Conservation (phyloP, 2,113 vertebrate species). For the Lates calcarifer region DNA sequence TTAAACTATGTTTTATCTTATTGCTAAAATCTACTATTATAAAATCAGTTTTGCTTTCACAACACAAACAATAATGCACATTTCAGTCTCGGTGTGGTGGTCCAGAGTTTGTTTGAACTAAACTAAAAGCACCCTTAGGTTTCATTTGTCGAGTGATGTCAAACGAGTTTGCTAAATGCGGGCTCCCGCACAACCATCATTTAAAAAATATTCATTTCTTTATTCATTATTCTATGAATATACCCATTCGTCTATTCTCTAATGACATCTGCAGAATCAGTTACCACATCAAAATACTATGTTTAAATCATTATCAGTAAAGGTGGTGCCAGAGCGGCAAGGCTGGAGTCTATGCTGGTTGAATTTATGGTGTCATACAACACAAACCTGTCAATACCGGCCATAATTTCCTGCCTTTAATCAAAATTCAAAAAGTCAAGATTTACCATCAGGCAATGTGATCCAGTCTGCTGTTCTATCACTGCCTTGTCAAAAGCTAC, state of each 20-base stretch:
- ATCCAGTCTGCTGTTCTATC: slow-evolving; percentile 46
- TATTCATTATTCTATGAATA: neutral
- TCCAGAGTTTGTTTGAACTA: neutral
- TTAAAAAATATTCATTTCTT: neutral
- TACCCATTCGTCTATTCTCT: neutral
- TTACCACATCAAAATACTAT: neutral
- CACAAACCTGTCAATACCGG: slow-evolving; percentile 17
- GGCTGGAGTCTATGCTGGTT: neutral
- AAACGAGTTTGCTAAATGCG: neutral
- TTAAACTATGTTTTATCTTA: too few species aligned
- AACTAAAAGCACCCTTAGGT: neutral
- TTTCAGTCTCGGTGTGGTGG: neutral
- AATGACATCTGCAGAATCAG: neutral
- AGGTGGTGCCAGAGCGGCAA: neutral
- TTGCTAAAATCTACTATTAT: too few species aligned
- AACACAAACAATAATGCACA: neutral
- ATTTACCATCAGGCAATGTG: slow-evolving; percentile 37
- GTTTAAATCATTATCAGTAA: neutral
- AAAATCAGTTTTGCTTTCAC: neutral
- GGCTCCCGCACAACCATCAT: neutral
- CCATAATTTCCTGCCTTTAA: slow-evolving; percentile 35
- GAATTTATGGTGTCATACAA: slow-evolving; percentile 23
- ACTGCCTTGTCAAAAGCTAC: slow-evolving; percentile 35
- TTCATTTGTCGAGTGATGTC: neutral
- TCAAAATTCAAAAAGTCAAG: slow-evolving; percentile 42